phyloP scores from a whole-genome alignment of 2,113 vertebrate species.

The Capreolus pygargus region DNA sequence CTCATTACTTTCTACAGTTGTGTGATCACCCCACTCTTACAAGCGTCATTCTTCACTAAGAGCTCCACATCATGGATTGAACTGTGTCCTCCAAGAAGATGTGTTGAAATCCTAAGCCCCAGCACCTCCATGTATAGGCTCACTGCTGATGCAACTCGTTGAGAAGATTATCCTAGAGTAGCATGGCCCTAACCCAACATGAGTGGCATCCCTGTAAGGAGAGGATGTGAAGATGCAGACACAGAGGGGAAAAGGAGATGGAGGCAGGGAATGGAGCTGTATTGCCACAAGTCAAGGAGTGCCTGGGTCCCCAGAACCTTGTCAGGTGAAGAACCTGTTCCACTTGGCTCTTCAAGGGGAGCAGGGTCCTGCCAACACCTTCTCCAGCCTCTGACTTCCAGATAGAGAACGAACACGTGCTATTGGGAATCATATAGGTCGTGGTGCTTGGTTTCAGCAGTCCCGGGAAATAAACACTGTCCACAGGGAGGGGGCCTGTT shows the following conservation, averaged over 20 bases:
- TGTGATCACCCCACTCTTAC: background rate
- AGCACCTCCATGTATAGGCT: background rate
- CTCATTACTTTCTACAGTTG: background rate
- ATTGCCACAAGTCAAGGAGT: background rate
- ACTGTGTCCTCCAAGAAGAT: no score
- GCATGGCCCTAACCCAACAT: background rate
- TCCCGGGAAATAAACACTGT: background rate
- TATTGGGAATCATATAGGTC: background rate
- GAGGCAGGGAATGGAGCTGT: background rate
- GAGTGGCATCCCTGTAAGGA: background rate
- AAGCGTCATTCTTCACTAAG: background rate
- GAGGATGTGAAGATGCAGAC: background rate
- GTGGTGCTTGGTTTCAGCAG: background rate
- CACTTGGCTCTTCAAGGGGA: fast-evolving
- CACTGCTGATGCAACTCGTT: background rate
- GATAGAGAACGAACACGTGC: background rate
- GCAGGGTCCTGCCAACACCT: fast-evolving
- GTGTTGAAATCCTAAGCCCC: background rate
- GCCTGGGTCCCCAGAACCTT: background rate
- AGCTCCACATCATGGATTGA: background rate
- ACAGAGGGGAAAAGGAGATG: background rate
- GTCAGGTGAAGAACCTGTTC: background rate
- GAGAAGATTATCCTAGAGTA: background rate
- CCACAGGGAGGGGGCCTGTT: fast-evolving
- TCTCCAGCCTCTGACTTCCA: background rate